Evolutionary conservation across 2,888 invertebrate genomes (phyloP).

Genomic region (Drosophila mimetica): DNA sequence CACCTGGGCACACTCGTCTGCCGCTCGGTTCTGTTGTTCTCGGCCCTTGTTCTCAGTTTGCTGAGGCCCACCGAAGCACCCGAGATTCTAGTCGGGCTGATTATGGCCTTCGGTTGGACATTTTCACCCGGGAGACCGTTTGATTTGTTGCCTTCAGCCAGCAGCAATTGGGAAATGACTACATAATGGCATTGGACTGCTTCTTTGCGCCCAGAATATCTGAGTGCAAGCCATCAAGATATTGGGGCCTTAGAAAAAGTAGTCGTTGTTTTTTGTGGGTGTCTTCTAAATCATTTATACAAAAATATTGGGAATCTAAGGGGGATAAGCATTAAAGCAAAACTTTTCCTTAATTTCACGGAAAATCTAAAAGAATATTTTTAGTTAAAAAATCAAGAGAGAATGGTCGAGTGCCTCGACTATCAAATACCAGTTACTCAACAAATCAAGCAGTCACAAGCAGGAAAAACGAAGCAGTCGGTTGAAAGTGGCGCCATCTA

Average conservation of each 20-base stretch:
- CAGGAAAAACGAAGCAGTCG: too few relatives aligned
- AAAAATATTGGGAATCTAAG: too few relatives aligned
- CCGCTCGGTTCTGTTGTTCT: conserved; percentile 24
- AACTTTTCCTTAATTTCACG: too few relatives aligned
- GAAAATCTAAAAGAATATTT: too few relatives aligned
- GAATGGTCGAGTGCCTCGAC: too few relatives aligned
- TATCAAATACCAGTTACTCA: too few relatives aligned
- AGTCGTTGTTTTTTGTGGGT: not conserved
- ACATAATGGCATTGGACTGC: conserved; percentile 33
- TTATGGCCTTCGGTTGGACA: conserved; percentile 57
- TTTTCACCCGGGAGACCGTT: conserved; percentile 61
- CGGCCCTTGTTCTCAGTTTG: conserved; percentile 2
- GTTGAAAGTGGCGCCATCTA: too few relatives aligned
- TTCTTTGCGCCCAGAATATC: conserved; percentile 25
- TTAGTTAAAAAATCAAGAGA: too few relatives aligned
- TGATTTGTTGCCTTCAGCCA: conserved; percentile 65
- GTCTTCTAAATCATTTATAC: too few relatives aligned
- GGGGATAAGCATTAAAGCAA: too few relatives aligned
- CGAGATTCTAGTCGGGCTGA: conserved; percentile 41
- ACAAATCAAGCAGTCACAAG: too few relatives aligned
- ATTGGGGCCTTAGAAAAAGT: not conserved
- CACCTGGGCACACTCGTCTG: conserved; percentile 27
- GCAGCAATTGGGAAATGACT: conserved; percentile 68
- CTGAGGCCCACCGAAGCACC: conserved; percentile 11
- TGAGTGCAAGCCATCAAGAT: conserved; percentile 18